Base-by-base conservation (phyloP, 2,888 invertebrate species). In the Campopleginae sp. region DNA sequence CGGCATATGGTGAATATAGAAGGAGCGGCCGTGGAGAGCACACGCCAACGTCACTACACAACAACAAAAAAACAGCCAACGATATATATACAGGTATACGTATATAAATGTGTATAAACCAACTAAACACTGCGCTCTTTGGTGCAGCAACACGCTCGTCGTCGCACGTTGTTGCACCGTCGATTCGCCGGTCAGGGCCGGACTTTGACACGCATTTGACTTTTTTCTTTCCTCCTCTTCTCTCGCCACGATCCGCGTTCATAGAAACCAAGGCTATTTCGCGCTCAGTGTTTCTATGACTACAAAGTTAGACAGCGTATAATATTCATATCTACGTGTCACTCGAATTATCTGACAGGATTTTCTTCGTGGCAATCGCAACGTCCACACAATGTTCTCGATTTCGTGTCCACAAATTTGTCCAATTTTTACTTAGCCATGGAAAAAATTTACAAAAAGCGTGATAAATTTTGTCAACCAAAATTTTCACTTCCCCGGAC, bases 131-230 rank as follows among this genome's bases (percentile, higher is more conserved):
- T 74, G 68, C 75, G 83, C 82, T 58, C 68, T 54, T 31, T 75
- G 65, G 61, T 77, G 78, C 63, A 51, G 86, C 80, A 68, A 33
- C 38, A 74, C 66, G 76, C 44, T 79, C 31, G 70, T 70, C 72
- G 75, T 71, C 71, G 54, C 54, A 51, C 23, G 80, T 71, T 65
- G 76, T 80, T 80, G 84, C 76, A 80, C 80, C 74, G 84, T 85
- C 81, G 81, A 58, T 68, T 19, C 82, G 82, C 88, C 89, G 90
- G 90, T 90, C 90, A 90, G 89, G 90, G 90, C 78, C 90, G 90
- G 90, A 86, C 90, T 90, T 90, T 90, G 90, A 90, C 90, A 89
- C 89, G 88, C 89, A 89, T 88, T 87, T 85, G 68, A 83, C 61
- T 44, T 77, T 82, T 82, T 77, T 63, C 48, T 71, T 70, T 23